phyloP scores from a whole-genome alignment of 2,113 vertebrate species.

The Chaenogobius annularis region DNA sequence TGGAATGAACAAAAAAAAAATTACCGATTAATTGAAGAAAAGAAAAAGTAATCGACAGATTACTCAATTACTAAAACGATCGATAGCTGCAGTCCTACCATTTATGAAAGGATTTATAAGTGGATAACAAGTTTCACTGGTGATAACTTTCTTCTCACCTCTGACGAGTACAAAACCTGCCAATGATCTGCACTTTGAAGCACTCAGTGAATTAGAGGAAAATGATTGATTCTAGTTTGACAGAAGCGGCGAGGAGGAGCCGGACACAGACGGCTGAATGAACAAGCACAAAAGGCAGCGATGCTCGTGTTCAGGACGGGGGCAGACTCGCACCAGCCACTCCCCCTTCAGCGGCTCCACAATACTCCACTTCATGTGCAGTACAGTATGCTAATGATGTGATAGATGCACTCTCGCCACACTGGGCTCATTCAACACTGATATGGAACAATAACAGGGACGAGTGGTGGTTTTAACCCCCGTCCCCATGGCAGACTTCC shows the following conservation, averaged over 20 bases:
- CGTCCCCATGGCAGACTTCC: not conserved
- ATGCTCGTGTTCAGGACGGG: conserved; percentile 51
- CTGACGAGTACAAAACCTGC: not conserved
- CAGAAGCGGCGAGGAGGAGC: conserved; percentile 30
- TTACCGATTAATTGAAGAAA: too few relatives aligned
- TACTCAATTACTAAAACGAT: too few relatives aligned
- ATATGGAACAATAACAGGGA: not conserved
- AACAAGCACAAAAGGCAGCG: conserved; percentile 67
- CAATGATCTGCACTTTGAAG: not conserved
- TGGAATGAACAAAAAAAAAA: too few relatives aligned
- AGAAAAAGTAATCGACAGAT: too few relatives aligned
- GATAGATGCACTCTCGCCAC: conserved; percentile 45
- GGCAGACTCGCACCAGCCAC: conserved; percentile 69
- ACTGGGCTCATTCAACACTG: conserved; percentile 15
- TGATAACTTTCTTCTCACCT: too few relatives aligned
- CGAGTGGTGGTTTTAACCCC: not conserved
- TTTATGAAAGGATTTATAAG: too few relatives aligned
- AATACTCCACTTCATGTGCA: conserved; percentile 70
- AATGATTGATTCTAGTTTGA: conserved; percentile 42
- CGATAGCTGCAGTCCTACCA: too few relatives aligned
- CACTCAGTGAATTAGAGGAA: conserved; percentile 32
- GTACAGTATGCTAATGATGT: conserved; percentile 69
- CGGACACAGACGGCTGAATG: conserved; percentile 58
- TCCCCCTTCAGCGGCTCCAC: conserved; percentile 65
- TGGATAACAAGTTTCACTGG: too few relatives aligned